Evolutionary conservation across 2,888 invertebrate species (phyloP), one percentile per base, ranked within the genome.

Genomic region (Phrixothrix hirtus): DNA sequence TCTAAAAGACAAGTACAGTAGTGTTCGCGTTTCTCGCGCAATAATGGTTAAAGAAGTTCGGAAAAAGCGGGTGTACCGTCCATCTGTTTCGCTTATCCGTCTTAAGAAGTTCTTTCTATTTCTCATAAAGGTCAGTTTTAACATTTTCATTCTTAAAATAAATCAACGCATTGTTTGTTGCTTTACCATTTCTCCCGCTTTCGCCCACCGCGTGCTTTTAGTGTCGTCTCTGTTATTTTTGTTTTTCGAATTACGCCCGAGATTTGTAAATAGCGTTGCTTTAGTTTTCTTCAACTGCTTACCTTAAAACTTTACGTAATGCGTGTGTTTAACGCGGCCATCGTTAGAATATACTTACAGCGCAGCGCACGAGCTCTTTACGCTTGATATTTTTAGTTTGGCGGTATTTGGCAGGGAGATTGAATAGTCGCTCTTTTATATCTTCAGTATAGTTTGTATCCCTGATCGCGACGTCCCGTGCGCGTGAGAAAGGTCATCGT

Each of bases 341-440:
- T 16, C 45, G 39, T 15, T 30, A 27, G 49, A 44, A 31, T 12
- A 12, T 41, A 45, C 39, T n/a, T n/a, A n/a, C n/a, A n/a, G n/a
- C n/a, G n/a, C n/a, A 21, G 49, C 54, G 44, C 49, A 39, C 49
- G 54, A 55, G 54, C 54, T 55, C 49, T 55, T 49, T 44, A 44
- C 57, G 57, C 61, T 62, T 62, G 63, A 57, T 84, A 83, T 83
- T 83, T 84, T 83, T 84, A 83, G 83, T 82, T 77, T 79, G 79
- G 80, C 81, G 82, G 81, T 81, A 81, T 81, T 83, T 82, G 82
- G 82, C 82, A 82, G 79, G 77, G 48, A 44, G 34, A 25, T 46
- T 42, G 42, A 47, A 26, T 39, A 48, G 41, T 43, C 37, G 39
- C 43, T 53, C 41, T 38, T 41, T 48, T 51, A 51, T 39, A 50